Conservation (phyloP, 2,797 vertebrate genomes). For the Mormyrops attenuatus region DNA sequence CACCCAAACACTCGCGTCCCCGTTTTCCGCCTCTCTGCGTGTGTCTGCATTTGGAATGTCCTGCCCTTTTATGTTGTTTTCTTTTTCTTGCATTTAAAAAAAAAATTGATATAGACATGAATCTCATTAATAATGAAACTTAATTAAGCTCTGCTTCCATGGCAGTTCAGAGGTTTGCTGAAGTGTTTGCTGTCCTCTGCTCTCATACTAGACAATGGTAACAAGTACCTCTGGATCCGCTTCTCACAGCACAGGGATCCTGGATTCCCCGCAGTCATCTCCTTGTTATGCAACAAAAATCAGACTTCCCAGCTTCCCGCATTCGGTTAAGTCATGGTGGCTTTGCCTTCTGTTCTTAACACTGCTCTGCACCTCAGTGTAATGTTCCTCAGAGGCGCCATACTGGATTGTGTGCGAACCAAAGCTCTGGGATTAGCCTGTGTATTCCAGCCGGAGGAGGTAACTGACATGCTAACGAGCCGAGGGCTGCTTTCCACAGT, state of each 20-base stretch:
- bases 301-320: not conserved
- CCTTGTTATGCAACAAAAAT: not conserved
- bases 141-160: not conserved
- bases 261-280: not conserved
- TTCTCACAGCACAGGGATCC: not conserved
- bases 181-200: not conserved
- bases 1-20: not conserved
- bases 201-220: not conserved
- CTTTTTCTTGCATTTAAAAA: not conserved
- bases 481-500: not conserved
- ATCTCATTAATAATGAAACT: not conserved
- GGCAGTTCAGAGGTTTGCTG: not conserved
- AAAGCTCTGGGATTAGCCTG: not conserved
- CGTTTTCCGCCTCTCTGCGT: not conserved
- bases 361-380: not conserved
- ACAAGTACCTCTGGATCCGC: not conserved
- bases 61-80: not conserved
- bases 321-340: not conserved
- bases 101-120: not conserved
- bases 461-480: not conserved
- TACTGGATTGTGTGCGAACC: not conserved
- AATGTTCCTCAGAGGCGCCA: not conserved
- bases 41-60: not conserved
- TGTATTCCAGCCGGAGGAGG: not conserved
- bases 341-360: not conserved